Percentiles rank a stretch among this genome's conserved stretches.
phyloP scores from a whole-genome alignment of 1,140 invertebrate species.

The Pteromalus puparum region DNA sequence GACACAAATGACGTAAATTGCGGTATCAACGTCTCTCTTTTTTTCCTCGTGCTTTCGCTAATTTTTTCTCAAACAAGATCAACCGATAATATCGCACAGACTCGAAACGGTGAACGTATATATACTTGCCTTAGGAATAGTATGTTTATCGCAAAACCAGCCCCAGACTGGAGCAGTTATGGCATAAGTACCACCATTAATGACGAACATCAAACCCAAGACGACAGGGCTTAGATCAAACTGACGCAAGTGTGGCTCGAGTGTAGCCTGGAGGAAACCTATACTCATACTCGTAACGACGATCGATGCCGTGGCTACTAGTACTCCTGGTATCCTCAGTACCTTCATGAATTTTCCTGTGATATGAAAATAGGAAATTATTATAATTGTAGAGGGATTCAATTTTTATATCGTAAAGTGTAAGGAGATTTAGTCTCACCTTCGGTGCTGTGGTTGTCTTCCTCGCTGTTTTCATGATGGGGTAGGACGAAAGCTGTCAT shows the following conservation, averaged over 20 bases:
- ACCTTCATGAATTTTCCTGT: constrained; percentile 49
- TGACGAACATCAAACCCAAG: constrained; percentile 90
- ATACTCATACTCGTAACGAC: constrained; percentile 87
- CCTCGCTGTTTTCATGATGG: constrained; percentile 77
- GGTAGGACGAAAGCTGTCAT: constrained; percentile 86
- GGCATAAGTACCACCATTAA: constrained; percentile 91
- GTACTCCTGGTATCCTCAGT: constrained; percentile 82
- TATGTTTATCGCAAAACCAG: constrained; percentile 83
- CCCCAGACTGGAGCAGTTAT: constrained; percentile 88
- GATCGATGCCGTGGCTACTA: constrained; percentile 82
- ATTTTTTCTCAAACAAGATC: too few species aligned
- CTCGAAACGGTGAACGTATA: too few species aligned
- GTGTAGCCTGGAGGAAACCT: constrained; percentile 87
- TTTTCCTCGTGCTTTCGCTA: too few species aligned
- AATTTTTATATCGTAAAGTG: constrained; percentile 60
- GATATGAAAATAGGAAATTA: neutral
- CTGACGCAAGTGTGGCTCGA: constrained; percentile 88
- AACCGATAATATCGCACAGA: too few species aligned
- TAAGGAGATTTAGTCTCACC: constrained; percentile 73
- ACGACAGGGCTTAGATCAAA: constrained; percentile 84
- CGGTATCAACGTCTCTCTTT: neutral
- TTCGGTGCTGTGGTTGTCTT: constrained; percentile 75
- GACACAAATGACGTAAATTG: neutral
- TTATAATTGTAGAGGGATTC: too few species aligned
- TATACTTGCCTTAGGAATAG: constrained; percentile 81